Evolutionary conservation across 2,797 vertebrate genomes (phyloP).

Genomic region (Cheirogaleus major): DNA sequence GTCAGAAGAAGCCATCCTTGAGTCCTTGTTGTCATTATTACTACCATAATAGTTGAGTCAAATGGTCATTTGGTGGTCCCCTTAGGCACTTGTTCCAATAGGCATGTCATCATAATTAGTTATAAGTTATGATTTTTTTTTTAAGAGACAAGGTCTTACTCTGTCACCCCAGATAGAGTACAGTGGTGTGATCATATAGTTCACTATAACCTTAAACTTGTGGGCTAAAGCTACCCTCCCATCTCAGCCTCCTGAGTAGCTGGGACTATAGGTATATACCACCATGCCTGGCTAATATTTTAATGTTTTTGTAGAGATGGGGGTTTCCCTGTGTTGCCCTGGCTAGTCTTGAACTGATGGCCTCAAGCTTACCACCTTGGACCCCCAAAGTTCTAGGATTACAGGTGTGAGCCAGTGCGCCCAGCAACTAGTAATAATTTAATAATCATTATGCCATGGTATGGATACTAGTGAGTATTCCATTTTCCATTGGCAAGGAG

Average conservation of each 20-base stretch:
- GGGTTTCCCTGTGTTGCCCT: neutral
- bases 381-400: neutral
- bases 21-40: conserved; percentile 19
- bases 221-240: neutral
- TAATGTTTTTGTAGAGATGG: neutral
- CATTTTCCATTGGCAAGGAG: neutral
- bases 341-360: neutral
- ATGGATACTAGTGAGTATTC: neutral
- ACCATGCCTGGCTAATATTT: neutral
- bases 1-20: neutral
- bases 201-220: neutral
- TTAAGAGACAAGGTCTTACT: neutral
- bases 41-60: neutral
- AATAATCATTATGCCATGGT: conserved; percentile 2
- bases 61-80: neutral
- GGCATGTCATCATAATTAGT: neutral
- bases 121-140: neutral
- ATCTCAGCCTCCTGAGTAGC: neutral
- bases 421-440: neutral
- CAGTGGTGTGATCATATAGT: too few species aligned
- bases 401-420: neutral
- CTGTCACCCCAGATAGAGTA: too few species aligned
- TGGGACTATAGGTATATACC: neutral
- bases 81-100: neutral
- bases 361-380: neutral